Evolutionary conservation across 2,113 vertebrate genomes (phyloP), one percentile per base, ranked within the genome.

Genomic region (Mohoua ochrocephala): DNA sequence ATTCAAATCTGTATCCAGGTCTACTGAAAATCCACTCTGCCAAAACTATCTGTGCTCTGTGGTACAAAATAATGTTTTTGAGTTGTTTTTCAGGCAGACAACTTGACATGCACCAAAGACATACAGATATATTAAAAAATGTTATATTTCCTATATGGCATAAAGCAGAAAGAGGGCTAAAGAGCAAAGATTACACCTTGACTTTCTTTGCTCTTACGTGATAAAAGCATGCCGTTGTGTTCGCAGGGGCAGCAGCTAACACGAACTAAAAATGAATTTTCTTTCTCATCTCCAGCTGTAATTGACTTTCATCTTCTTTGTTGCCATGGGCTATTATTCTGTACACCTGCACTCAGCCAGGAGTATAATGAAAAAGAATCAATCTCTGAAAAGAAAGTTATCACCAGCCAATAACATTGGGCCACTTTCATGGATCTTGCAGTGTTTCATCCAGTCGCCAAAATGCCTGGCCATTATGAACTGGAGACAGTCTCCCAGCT

Each of bases 231-330:
- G 82, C 87, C 4, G 1, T 75, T 67, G 71, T 87, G 64, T 86
- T 96, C 9, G 1, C n/a, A 60, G 82, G 45, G 92, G 92, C 89
- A 90, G 60, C 47, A 63, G 57, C 78, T 64, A 95, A 86, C 75
- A 74, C 9, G 7, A 86, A 74, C 91, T 83, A 88, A 88, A 97
- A 96, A 95, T 91, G 93, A 96, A 94, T 95, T 96, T 96, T 96
- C 90, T 95, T 93, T 97, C 94, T 93, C 81, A 95, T 92, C 93
- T 54, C 44, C 78, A 74, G 93, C 84, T 96, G 94, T 97, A 94
- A 97, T 96, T 97, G 96, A 94, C 92, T 97, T 97, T 97, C 95
- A 91, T 96, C 92, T 96, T 95, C 85, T 95, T 91, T 89, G 70
- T 84, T 95, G 94, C 96, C 87, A 82, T n/a, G 67, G 92, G 96